Evolutionary conservation across 2,888 invertebrate genomes (phyloP).

Genomic region (Dynastes maya): DNA sequence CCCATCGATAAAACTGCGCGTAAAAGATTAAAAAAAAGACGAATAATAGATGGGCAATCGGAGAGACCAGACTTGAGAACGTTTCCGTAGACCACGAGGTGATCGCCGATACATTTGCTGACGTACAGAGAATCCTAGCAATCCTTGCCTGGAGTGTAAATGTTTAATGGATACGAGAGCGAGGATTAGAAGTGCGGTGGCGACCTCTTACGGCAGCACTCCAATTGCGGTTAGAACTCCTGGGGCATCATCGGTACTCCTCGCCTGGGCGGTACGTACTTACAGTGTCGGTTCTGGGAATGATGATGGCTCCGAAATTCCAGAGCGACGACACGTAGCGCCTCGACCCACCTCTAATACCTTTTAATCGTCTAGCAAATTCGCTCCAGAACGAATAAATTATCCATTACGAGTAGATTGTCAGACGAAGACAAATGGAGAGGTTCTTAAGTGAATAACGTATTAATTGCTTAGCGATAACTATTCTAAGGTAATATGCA

Average conservation of each 20-base stretch:
- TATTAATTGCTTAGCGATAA: constrained; percentile 18
- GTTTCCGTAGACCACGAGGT: constrained; percentile 51
- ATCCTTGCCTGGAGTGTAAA: constrained; percentile 69
- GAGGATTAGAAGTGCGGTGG: constrained; percentile 66
- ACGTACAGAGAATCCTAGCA: constrained; percentile 60
- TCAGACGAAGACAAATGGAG: constrained; percentile 25
- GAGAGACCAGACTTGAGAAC: not conserved
- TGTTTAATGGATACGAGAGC: constrained; percentile 70
- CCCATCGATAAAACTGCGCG: not conserved
- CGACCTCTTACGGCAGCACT: constrained; percentile 65
- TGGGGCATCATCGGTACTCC: constrained; percentile 47
- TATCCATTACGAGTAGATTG: constrained; percentile 40
- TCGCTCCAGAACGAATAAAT: constrained; percentile 42
- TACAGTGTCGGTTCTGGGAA: constrained; percentile 7
- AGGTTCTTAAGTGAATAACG: constrained; percentile 31
- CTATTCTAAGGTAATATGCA: not conserved
- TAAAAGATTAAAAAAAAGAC: not conserved
- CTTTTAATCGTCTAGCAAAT: constrained; percentile 44
- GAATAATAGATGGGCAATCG: too few relatives aligned
- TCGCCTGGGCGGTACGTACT: constrained; percentile 32
- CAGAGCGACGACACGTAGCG: constrained; percentile 6
- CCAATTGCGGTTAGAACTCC: constrained; percentile 65
- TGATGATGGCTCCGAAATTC: constrained; percentile 11
- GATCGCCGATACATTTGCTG: constrained; percentile 46
- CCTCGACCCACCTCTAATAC: constrained; percentile 38